Evolutionary conservation across 1,140 invertebrate genomes (phyloP).

Genomic region (Melipona quadrifasciata): DNA sequence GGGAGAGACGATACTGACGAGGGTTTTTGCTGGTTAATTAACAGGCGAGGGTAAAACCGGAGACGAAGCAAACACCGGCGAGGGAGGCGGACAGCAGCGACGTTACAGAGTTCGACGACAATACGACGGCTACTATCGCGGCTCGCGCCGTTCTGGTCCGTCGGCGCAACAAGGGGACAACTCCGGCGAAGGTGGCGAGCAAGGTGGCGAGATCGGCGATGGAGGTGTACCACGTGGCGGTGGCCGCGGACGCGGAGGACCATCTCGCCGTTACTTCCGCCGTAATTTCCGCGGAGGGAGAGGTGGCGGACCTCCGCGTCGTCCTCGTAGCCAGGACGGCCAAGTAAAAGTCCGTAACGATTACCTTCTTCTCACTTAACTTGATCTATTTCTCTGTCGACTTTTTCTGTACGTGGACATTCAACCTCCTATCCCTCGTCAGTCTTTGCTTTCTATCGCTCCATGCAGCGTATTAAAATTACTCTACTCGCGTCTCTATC

Average conservation of each 20-base stretch:
- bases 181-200: constrained; percentile 75
- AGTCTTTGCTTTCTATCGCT: constrained; percentile 14
- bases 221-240: constrained; percentile 79
- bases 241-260: constrained; percentile 79
- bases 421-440: background rate
- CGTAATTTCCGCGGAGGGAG: constrained; percentile 84
- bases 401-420: background rate
- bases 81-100: constrained; percentile 77
- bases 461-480: background rate
- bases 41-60: constrained; percentile 77
- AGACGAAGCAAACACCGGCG: constrained; percentile 58
- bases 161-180: constrained; percentile 73
- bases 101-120: constrained; percentile 81
- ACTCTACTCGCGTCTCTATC: background rate
- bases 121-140: constrained; percentile 79
- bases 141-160: constrained; percentile 74
- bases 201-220: constrained; percentile 72
- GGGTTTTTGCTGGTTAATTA: background rate
- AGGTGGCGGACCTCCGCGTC: constrained; percentile 80
- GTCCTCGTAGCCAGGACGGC: constrained; percentile 84
- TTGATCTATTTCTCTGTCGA: background rate
- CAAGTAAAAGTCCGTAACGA: constrained; percentile 74
- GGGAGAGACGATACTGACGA: too few species aligned
- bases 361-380: background rate
- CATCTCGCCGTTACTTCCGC: constrained; percentile 85